A percentile compares a stretch with the other conserved stretches of the same genome.
Conservation (phyloP, 2,888 invertebrate genomes). For the Phlogophora meticulosa region DNA sequence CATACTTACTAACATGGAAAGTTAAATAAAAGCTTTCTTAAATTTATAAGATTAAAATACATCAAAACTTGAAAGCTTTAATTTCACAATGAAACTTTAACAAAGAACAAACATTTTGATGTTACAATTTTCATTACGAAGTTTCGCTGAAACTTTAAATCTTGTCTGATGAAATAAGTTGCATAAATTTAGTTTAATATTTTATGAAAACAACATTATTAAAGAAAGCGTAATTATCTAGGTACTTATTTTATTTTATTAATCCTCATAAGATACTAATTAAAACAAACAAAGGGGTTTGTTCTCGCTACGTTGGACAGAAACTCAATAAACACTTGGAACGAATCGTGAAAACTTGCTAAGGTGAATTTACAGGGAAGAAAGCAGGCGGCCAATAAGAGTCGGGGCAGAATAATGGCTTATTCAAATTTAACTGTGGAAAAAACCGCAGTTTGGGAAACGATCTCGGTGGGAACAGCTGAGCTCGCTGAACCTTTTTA, state of each 20-base stretch:
- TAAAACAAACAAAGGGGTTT: conserved; percentile 47
- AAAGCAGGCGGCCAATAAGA: conserved; percentile 71
- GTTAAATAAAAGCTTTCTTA: too few relatives aligned
- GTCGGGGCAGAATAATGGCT: conserved; percentile 80
- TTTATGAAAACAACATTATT: conserved; percentile 8
- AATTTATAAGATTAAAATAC: neutral
- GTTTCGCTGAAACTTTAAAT: conserved; percentile 27
- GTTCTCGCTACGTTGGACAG: conserved; percentile 14
- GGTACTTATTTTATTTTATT: conserved; percentile 1
- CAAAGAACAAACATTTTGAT: conserved; percentile 24
- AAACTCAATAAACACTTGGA: conserved; percentile 62
- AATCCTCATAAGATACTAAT: conserved; percentile 35
- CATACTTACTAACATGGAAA: too few relatives aligned
- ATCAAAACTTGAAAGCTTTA: neutral
- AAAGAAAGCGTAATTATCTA: neutral
- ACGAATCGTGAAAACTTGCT: conserved; percentile 70
- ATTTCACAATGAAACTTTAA: conserved; percentile 22
- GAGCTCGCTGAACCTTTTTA: conserved; percentile 66
- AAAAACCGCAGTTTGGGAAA: conserved; percentile 83
- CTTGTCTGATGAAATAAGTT: conserved; percentile 24
- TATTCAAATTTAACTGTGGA: conserved; percentile 87
- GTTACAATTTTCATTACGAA: conserved; percentile 21
- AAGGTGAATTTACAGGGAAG: conserved; percentile 72
- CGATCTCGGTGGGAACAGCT: conserved; percentile 79
- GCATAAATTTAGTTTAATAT: conserved; percentile 19